Base-by-base conservation (phyloP, 2,888 invertebrate species). In the Candidula unifasciata region DNA sequence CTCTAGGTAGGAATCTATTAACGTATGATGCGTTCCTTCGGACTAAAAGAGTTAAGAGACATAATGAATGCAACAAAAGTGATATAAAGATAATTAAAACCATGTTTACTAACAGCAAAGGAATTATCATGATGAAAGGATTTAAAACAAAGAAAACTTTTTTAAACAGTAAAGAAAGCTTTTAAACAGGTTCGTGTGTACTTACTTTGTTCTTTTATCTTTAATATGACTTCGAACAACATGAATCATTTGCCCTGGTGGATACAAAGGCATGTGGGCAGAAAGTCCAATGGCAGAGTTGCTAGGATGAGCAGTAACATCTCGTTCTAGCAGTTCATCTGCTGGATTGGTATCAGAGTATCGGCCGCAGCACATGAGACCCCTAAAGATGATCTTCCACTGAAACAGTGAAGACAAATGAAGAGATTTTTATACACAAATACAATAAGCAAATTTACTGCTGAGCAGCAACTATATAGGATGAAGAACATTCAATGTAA, bases 311-410 rank as follows among this genome's bases (percentile, higher is more conserved):
- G 92, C 92, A 30, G 91, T 91, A 2, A 90, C 90, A 80, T 91
- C 89, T 27, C 91, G 86, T 82, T 90, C 91, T 74, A 90, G 83
- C 8, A 89, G 79, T 27, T 91, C 91, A 91, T 91, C 90, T 30
- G 87, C 83, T 8, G 86, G 87, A 83, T 89, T 87, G 35, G 86
- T 86, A 8, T 85, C 84, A 27, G 68, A 81, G 44, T 87, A 88
- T 57, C 87, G 82, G 0, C 89, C 86, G 52, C 92, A 92, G 89
- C 95, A 94, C 90, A 96, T 96, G 88, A 97, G 95, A 89, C 96
- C 96, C 91, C 96, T 96, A 83, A 96, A 95, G 91, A 97, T 97
- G 68, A 96, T 97, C 94, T 97, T 97, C 97, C 97, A 97, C 96
- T 97, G 93, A 37, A 94, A 93, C 1, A 44, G 13, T 44, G 30